These are phyloP conservation scores for Geotrupes spiniger DNA, from an alignment of 2,888 invertebrate genomes.

Conservation along the genomic window DNA sequence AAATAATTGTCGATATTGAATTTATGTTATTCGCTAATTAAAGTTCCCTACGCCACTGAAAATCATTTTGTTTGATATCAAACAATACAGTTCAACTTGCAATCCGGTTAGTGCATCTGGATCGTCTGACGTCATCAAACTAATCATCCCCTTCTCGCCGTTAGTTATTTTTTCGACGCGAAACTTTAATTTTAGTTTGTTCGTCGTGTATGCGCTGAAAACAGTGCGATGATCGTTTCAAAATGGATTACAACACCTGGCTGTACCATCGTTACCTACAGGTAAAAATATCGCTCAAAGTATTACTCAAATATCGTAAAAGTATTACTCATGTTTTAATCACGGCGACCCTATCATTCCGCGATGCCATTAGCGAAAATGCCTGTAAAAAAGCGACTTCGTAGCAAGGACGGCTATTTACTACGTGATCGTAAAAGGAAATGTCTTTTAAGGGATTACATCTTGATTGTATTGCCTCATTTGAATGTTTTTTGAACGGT, in stretches of 20 bases:
- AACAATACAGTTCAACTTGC: not conserved
- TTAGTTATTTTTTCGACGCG: not conserved
- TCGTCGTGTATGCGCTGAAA: no score
- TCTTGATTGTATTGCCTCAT: conserved; percentile 1
- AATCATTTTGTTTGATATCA: not conserved
- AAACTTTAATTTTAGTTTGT: conserved; percentile 1
- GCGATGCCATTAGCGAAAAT: not conserved
- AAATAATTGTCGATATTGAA: no score
- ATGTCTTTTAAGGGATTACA: no score
- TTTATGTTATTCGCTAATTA: no score
- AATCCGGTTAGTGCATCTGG: conserved; percentile 11
- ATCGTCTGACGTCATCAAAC: conserved; percentile 15
- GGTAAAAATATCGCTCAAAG: conserved; percentile 3
- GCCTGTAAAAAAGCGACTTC: no score
- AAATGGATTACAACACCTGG: conserved; percentile 3
- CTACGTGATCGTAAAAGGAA: no score
- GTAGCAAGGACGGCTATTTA: not conserved
- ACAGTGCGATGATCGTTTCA: no score
- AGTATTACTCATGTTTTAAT: no score
- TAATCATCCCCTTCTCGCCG: conserved; percentile 12
- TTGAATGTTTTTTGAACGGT: conserved; percentile 4
- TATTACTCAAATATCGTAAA: no score
- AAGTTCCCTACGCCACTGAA: not conserved
- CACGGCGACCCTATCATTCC: no score
- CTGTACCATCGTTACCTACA: conserved; percentile 2